Percentiles rank a stretch among this genome's conserved stretches.
Evolutionary conservation across 2,797 vertebrate species (phyloP).

Genomic region (Steatocranus sp.): DNA sequence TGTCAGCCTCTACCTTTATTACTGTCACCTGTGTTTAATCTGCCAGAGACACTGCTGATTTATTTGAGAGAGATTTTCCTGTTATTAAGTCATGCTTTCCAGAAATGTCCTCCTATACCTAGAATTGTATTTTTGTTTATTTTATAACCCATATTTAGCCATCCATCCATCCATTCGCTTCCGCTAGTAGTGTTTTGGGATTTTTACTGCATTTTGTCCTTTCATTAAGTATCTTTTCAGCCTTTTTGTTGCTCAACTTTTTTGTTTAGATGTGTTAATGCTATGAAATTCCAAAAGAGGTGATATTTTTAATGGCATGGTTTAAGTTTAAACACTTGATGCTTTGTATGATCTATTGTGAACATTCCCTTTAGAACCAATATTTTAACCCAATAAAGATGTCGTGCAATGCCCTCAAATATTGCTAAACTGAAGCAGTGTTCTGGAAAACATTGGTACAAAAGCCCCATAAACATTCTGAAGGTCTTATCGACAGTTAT

Average conservation of each 20-base stretch:
- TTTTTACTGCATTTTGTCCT: background rate
- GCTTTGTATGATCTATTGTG: background rate
- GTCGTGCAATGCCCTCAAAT: background rate
- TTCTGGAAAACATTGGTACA: background rate
- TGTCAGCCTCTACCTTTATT: background rate
- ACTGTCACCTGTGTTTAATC: background rate
- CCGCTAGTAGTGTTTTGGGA: background rate
- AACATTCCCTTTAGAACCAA: background rate
- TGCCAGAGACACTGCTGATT: rapidly evolving
- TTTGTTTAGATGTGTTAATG: background rate
- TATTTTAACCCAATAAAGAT: background rate
- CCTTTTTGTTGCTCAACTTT: background rate
- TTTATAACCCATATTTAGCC: background rate
- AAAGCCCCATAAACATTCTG: no score
- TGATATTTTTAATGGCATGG: rapidly evolving
- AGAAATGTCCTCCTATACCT: background rate
- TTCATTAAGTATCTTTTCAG: background rate
- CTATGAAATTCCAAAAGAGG: background rate
- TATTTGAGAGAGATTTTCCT: background rate
- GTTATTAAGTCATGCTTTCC: background rate
- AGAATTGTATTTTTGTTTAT: background rate
- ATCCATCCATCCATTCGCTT: no score
- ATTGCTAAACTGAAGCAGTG: background rate
- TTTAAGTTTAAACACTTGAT: background rate
- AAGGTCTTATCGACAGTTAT: background rate